Evolutionary conservation across 2,888 invertebrate genomes (phyloP), one percentile per base, ranked within the genome.

Genomic region (Allophyes oxyacanthae): DNA sequence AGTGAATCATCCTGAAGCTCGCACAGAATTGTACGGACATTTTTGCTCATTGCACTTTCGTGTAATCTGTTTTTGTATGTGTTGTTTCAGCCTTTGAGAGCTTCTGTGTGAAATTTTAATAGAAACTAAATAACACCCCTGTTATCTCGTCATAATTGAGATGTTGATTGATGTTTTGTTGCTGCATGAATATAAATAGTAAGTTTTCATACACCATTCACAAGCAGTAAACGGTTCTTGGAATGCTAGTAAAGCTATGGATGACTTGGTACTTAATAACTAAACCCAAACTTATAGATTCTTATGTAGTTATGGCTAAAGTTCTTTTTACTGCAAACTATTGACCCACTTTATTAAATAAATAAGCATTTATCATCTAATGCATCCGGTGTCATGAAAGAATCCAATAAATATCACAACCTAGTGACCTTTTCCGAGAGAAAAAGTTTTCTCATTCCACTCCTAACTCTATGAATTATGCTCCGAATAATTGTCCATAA

Each of bases 1-100:
- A 62, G 55, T 75, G 71, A 76, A 73, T 75, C 71, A 72, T 65
- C 38, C 34, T 41, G 48, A 40, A 57, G 33, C 52, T 56, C 48
- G 51, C 42, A 45, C 26, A 44, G 42, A 53, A 75, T 52, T 55
- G 30, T 58, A 54, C 6, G 41, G 41, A 5, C 30, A 37, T 48
- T 49, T 56, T 43, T 40, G 50, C 14, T 57, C 37, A 6, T 28
- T 56, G 57, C 45, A 9, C 37, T 64, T 45, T 48, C 14, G 6
- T 34, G 26, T 57, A 15, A 30, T 34, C 6, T n/a, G n/a, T 51
- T 63, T 63, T 38, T 34, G 40, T 20, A 30, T 26, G n/a, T 20
- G 14, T 11, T 28, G 4, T 20, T 20, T 20, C 20, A 4, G 2
- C 2, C 2, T 20, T 20, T 20, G 20, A 20, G 20, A 20, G 20